Evolutionary conservation across 2,797 vertebrate species (phyloP).

Genomic region (Lepidocolaptes lacrymiger): DNA sequence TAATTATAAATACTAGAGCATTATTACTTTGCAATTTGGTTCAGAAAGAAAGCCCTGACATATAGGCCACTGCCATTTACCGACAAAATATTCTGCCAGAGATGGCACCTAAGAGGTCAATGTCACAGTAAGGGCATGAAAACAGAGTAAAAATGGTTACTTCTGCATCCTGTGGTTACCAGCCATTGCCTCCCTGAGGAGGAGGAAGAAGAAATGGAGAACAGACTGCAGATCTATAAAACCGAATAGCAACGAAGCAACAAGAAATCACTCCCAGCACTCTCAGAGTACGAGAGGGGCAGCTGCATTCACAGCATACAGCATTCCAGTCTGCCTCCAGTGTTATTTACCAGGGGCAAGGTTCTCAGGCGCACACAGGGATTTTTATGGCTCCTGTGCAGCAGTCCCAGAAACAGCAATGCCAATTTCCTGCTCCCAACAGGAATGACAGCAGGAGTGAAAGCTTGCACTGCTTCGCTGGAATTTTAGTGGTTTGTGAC

Average conservation of each 20-base stretch:
- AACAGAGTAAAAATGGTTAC: neutral
- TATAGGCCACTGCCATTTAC: neutral
- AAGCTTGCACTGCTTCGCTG: neutral
- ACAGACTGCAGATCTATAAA: neutral
- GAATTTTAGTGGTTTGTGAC: slow-evolving; percentile 11
- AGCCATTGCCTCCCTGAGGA: neutral
- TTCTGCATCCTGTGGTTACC: neutral
- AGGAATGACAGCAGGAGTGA: neutral
- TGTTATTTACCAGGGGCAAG: neutral
- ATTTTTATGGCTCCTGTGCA: neutral
- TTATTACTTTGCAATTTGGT: neutral
- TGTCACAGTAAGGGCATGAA: neutral
- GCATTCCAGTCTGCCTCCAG: neutral
- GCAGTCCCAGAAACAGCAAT: neutral
- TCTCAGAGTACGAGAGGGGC: neutral
- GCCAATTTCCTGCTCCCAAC: rapidly evolving
- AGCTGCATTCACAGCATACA: neutral
- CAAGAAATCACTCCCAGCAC: neutral
- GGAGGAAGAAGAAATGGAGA: neutral
- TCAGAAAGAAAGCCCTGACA: neutral
- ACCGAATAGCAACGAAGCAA: neutral
- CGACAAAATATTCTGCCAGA: neutral
- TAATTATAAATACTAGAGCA: neutral
- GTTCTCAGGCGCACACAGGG: neutral
- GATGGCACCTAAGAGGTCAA: neutral